Evolutionary conservation across 1,140 invertebrate species (phyloP).

Genomic region (Zeugodacus cucurbitae): DNA sequence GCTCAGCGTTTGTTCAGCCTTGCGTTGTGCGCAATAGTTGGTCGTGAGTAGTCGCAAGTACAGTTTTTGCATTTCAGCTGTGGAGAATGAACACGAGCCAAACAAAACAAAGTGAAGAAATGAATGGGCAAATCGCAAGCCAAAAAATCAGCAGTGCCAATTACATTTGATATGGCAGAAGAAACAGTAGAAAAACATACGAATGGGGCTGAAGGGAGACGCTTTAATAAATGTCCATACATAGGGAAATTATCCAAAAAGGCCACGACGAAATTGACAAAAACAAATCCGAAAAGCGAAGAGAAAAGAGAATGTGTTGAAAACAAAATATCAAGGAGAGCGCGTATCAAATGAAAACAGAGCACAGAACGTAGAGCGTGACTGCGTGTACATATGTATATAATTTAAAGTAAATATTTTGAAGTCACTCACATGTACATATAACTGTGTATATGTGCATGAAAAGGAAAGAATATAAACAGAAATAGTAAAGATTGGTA

Average conservation of each 20-base stretch:
- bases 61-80: slow-evolving; percentile 25
- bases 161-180: background rate
- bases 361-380: background rate
- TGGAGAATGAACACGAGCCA: background rate
- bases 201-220: background rate
- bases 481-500: background rate
- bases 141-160: background rate
- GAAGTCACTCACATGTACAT: background rate
- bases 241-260: too few relatives aligned
- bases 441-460: background rate
- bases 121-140: background rate
- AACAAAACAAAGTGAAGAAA: background rate
- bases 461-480: background rate
- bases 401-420: background rate
- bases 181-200: background rate
- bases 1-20: background rate
- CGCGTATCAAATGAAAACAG: background rate
- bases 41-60: background rate
- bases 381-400: background rate
- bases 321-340: background rate
- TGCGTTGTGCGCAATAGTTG: background rate
- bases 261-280: background rate
- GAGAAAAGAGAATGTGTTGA: background rate
- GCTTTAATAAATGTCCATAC: too few relatives aligned
- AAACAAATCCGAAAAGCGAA: background rate